Base-by-base conservation (phyloP, 1,140 invertebrate genomes). In the Archivesica marissinica region DNA sequence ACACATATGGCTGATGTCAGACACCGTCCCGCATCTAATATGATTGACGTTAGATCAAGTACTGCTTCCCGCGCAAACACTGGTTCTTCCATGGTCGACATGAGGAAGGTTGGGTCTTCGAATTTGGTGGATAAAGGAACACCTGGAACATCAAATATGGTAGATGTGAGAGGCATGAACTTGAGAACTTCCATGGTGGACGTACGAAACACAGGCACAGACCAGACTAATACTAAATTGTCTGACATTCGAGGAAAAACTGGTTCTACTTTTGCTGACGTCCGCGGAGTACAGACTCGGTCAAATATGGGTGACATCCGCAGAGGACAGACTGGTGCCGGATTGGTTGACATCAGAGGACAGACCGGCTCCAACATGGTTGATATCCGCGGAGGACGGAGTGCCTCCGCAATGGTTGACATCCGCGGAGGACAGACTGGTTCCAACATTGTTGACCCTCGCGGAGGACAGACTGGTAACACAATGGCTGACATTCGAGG, bases 161-260 rank as follows among this genome's bases (percentile, higher is more conserved):
- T 79, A 20, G 77, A 79, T 50, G 59, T 79, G 1, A 66, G 77
- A 79, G 23, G 30, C 25, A 50, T 25, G n/a, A 25, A 66, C 28
- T 25, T 17, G 0, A 30, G 59, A 15, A 11, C 56, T 4, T 33
- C 30, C 13, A 66, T 79, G 77, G 77, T 79, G 15, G 77, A 79
- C 23, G 59, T 79, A 4, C 66, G 77, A 79, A 28, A 44, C n/a
- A 6, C 2, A 13, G 56, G 59, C 41, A n/a, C 28, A n/a, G n/a
- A n/a, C n/a, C 64, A 68, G 11, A 25, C 68, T 2, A 35, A 7
- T 23, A 15, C 30, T 4, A 33, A 11, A 6, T 61, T 61, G 75
- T 44, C 66, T n/a, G n/a, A n/a, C n/a, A n/a, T n/a, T n/a, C 20
- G 52, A 6, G n/a, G n/a, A 11, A 23, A 17, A 23, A n/a, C 6